phyloP scores from a whole-genome alignment of 2,888 invertebrate species.

The Odontothrips loti region DNA sequence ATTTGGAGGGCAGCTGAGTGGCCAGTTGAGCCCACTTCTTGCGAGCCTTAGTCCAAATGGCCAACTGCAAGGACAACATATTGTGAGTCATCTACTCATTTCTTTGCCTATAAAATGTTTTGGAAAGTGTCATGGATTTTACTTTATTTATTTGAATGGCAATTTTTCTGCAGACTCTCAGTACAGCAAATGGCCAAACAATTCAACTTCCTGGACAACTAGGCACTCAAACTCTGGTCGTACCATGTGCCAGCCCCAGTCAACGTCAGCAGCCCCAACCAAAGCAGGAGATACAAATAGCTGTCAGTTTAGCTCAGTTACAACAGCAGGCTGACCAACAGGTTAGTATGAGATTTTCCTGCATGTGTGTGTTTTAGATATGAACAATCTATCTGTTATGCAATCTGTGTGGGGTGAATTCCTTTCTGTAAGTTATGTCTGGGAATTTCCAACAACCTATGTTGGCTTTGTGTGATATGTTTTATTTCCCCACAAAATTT shows the following conservation, averaged over 20 bases:
- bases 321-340: constrained; percentile 9
- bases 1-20: constrained; percentile 50
- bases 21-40: constrained; percentile 73
- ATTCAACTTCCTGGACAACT: background rate
- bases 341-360: background rate
- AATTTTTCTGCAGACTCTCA: constrained; percentile 48
- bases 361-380: background rate
- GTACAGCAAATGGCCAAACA: constrained; percentile 45
- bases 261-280: constrained; percentile 40
- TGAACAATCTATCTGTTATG: background rate
- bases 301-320: background rate
- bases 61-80: constrained; percentile 47
- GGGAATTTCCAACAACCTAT: background rate
- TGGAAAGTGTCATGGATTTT: background rate
- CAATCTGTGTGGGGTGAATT: background rate
- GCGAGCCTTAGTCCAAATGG: constrained; percentile 68
- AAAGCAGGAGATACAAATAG: constrained; percentile 34
- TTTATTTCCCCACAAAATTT: too few relatives aligned
- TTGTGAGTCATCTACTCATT: background rate
- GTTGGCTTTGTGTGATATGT: background rate
- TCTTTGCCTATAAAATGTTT: background rate
- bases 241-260: constrained; percentile 54
- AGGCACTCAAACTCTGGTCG: constrained; percentile 66
- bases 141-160: background rate
- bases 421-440: background rate